These are phyloP conservation scores for Phortica magna DNA, from an alignment of 2,888 invertebrate genomes.

Conservation along the genomic window DNA sequence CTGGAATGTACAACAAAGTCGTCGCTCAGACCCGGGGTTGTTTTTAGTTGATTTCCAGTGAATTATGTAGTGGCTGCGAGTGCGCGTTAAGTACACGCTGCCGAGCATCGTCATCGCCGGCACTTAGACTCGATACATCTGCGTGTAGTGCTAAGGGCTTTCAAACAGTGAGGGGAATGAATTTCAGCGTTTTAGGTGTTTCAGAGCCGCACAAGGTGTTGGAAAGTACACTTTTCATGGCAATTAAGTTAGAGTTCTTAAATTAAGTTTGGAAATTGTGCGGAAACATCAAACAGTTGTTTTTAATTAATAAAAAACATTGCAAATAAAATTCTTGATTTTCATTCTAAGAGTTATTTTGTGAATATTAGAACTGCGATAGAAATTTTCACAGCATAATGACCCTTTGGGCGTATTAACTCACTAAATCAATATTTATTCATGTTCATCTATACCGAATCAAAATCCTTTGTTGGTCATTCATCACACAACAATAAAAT, in stretches of 20 bases:
- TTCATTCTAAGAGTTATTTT: too few relatives aligned
- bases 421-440: neutral
- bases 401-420: too few relatives aligned
- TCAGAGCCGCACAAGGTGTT: neutral
- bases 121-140: conserved; percentile 17
- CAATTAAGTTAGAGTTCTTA: neutral
- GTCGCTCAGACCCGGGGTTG: conserved; percentile 54
- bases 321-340: too few relatives aligned
- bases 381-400: too few relatives aligned
- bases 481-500: neutral
- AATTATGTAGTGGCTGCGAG: conserved; percentile 24
- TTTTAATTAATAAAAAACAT: too few relatives aligned
- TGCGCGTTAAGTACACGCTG: conserved; percentile 13
- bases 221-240: neutral
- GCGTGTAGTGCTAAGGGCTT: conserved; percentile 14
- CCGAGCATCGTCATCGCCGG: neutral
- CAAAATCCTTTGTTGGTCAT: conserved; percentile 7
- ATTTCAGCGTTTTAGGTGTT: neutral
- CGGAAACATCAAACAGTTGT: neutral
- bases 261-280: neutral
- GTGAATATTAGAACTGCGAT: too few relatives aligned
- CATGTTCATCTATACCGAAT: neutral
- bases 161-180: neutral
- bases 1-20: conserved; percentile 36
- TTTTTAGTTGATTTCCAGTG: conserved; percentile 4